phyloP scores from a whole-genome alignment of 2,888 invertebrate species.

The Agonopterix heracliana region DNA sequence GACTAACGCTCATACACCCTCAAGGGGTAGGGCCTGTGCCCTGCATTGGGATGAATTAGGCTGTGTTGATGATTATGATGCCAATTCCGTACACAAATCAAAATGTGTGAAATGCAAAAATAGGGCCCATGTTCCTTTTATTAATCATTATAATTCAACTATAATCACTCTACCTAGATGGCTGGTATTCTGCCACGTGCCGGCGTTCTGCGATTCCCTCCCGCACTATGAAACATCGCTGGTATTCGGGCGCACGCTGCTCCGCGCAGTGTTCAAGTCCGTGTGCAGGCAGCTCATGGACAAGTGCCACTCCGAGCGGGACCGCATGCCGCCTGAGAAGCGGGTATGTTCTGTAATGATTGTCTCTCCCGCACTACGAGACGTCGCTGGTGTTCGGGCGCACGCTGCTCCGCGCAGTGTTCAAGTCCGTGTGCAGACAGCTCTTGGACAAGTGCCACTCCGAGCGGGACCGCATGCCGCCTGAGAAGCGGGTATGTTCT shows the following conservation, averaged over 20 bases:
- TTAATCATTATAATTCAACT: too few relatives aligned
- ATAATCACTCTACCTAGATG: constrained; percentile 75
- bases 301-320: constrained; percentile 92
- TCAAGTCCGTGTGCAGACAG: constrained; percentile 87
- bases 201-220: constrained; percentile 95
- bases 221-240: constrained; percentile 93
- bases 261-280: constrained; percentile 88
- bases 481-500: constrained; percentile 94
- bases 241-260: constrained; percentile 92
- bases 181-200: constrained; percentile 97
- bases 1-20: too few relatives aligned
- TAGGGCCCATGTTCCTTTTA: too few relatives aligned
- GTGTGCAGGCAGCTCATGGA: constrained; percentile 92
- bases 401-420: constrained; percentile 89
- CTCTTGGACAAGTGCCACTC: constrained; percentile 93
- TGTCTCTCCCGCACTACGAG: constrained; percentile 92
- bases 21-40: too few relatives aligned
- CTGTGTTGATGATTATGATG: too few relatives aligned
- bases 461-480: constrained; percentile 92
- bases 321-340: constrained; percentile 93
- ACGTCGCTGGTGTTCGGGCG: constrained; percentile 94
- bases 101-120: too few relatives aligned
- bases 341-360: constrained; percentile 95
- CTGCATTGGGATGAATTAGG: too few relatives aligned
- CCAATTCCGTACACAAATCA: too few relatives aligned